phyloP scores from a whole-genome alignment of 1,140 invertebrate genomes.

The Alviniconcha marisindica region DNA sequence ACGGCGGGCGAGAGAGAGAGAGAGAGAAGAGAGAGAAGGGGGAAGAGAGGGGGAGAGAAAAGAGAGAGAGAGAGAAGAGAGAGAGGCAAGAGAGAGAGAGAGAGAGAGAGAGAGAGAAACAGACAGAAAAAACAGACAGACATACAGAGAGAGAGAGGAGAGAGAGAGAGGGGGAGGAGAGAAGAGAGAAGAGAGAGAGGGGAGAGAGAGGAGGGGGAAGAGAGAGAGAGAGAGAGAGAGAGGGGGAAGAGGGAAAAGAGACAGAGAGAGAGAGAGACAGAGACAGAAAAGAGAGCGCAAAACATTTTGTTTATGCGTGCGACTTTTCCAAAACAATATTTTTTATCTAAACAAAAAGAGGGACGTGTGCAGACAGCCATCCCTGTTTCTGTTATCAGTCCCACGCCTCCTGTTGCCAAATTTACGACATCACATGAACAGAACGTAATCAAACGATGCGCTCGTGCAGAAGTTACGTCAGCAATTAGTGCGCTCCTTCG shows the following conservation, averaged over 20 bases:
- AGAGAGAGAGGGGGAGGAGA: background rate
- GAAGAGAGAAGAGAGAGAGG: background rate
- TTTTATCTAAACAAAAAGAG: too few relatives aligned
- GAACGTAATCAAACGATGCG: too few relatives aligned
- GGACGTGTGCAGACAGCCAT: too few relatives aligned
- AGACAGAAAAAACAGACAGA: background rate
- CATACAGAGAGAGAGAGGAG: constrained; percentile 11
- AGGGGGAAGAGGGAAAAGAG: background rate
- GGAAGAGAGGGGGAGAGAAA: background rate
- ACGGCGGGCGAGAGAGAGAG: background rate
- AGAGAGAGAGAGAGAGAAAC: background rate
- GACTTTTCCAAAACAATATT: too few relatives aligned
- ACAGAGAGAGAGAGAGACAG: background rate
- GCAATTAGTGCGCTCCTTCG: too few relatives aligned
- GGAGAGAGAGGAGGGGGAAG: background rate
- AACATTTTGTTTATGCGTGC: too few relatives aligned
- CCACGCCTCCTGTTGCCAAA: too few relatives aligned
- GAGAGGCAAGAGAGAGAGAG: background rate
- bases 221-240: constrained; percentile 3
- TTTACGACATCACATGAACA: too few relatives aligned
- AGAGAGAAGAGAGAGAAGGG: background rate
- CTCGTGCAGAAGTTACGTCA: too few relatives aligned
- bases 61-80: background rate
- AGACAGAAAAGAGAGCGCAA: too few relatives aligned
- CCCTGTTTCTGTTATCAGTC: too few relatives aligned